Conservation (phyloP, 1,140 invertebrate species). For the Drosophila nebulosa region DNA sequence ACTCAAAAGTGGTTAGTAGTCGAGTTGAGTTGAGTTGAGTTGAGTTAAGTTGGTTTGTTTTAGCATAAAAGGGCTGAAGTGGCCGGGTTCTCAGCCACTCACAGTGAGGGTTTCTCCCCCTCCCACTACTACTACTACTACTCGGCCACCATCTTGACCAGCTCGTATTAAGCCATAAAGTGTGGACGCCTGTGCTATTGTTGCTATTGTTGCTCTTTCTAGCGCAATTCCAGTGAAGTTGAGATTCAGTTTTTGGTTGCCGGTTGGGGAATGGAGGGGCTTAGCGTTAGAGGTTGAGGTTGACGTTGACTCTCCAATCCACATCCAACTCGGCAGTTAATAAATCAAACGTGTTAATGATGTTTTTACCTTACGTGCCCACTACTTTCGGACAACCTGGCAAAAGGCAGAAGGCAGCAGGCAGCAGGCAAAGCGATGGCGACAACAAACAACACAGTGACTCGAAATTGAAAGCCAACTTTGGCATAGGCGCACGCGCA, state of each 20-base stretch:
- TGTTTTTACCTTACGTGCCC: constrained; percentile 79
- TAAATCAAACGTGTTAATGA: constrained; percentile 81
- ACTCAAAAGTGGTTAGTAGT: constrained; percentile 34
- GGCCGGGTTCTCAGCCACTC: not conserved
- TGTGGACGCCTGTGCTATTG: constrained; percentile 40
- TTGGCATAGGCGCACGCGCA: constrained; percentile 14
- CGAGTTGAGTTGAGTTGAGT: constrained; percentile 3
- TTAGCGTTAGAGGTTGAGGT: not conserved
- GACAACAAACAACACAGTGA: constrained; percentile 21
- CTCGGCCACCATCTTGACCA: not conserved
- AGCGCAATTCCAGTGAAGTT: constrained; percentile 60
- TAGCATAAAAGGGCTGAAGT: constrained; percentile 45
- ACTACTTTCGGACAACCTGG: constrained; percentile 70
- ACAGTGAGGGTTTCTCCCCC: not conserved
- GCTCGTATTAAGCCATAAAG: constrained; percentile 69
- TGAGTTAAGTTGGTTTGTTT: constrained; percentile 22
- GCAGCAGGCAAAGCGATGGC: constrained; percentile 33
- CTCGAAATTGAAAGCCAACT: constrained; percentile 13
- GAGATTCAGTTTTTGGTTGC: constrained; percentile 3
- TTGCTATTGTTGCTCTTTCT: constrained; percentile 38
- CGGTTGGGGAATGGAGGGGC: not conserved
- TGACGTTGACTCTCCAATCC: constrained; percentile 25
- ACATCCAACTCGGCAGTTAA: constrained; percentile 68
- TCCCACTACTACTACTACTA: not conserved
- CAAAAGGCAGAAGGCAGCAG: too few relatives aligned